Base-by-base conservation (phyloP, 1,140 invertebrate genomes). In the Chironomus striatipennis region DNA sequence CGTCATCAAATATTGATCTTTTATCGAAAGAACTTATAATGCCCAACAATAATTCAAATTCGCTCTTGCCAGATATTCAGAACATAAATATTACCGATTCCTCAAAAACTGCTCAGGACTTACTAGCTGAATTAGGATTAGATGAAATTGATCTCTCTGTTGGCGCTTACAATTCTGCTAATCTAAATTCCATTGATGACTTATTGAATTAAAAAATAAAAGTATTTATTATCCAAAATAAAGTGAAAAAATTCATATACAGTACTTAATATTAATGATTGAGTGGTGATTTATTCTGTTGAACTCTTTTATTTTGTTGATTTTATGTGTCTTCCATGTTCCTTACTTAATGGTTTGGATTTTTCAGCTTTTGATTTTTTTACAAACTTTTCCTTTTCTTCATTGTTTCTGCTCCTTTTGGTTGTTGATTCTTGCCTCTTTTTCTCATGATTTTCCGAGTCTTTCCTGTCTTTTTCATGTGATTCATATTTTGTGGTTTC, bases 171-270 rank as follows among this genome's bases (percentile, higher is more conserved):
- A 34, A 70, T 18, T 17, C 20, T 18, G 10, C 65, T 18, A 70
- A 70, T 8, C 17, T 18, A 21, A 18, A 18, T 8, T 70, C n/a
- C 18, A 70, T 70, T 21, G 65, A 70, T 20, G 65, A 70, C 18
- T 70, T 70, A 70, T 70, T 70, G 18, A 20, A 70, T 18, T 70
- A 70, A 67, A 67, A 67, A n/a, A n/a, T n/a, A n/a, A 12, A n/a
- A 70, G 17, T 18, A 18, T 70, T 70, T 20, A 70, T 20, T 20
- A 70, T 70, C 8, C 65, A 70, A 70, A 70, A 70, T 20, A 70
- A 70, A 70, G 20, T 12, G 10, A 8, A 21, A 67, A 8, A 8
- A 18, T 57, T 57, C 0, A 57, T 57, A 57, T 57, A 57, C 47
- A 57, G n/a, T 12, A 57, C 12, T 57, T 15, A 57, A 57, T n/a